phyloP scores from a whole-genome alignment of 2,113 vertebrate species.

The Astatotilapia flaviijosephi region DNA sequence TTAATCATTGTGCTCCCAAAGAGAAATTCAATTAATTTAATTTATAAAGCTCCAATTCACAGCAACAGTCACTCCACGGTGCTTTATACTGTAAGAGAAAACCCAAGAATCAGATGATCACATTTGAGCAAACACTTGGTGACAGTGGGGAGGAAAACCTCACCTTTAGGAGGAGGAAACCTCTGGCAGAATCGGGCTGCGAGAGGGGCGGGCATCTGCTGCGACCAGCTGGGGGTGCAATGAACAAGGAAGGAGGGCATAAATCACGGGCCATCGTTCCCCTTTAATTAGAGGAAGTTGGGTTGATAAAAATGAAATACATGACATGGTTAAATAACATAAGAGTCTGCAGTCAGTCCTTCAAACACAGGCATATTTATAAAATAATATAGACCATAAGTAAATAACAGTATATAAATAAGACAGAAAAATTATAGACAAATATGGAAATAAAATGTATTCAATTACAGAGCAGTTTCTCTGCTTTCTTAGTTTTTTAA shows the following conservation, averaged over 20 bases:
- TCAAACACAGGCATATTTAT: accelerated
- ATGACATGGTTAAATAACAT: neutral
- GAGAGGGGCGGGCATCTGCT: accelerated
- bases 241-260: neutral
- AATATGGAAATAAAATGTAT: neutral
- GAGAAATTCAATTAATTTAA: neutral
- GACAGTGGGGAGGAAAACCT: neutral
- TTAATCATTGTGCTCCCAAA: neutral
- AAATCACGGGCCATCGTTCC: accelerated
- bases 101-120: neutral
- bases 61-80: neutral
- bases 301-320: accelerated
- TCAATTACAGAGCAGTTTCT: accelerated
- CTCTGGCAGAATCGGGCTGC: accelerated
- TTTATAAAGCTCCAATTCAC: neutral
- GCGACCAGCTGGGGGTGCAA: accelerated
- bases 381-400: accelerated
- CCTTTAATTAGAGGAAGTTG: neutral
- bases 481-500: neutral
- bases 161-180: accelerated
- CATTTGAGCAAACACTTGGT: neutral
- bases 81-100: accelerated
- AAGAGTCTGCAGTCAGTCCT: neutral
- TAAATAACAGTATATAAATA: neutral
- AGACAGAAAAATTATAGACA: accelerated